phyloP scores from a whole-genome alignment of 2,113 vertebrate genomes.

The Brevimyrus niger region DNA sequence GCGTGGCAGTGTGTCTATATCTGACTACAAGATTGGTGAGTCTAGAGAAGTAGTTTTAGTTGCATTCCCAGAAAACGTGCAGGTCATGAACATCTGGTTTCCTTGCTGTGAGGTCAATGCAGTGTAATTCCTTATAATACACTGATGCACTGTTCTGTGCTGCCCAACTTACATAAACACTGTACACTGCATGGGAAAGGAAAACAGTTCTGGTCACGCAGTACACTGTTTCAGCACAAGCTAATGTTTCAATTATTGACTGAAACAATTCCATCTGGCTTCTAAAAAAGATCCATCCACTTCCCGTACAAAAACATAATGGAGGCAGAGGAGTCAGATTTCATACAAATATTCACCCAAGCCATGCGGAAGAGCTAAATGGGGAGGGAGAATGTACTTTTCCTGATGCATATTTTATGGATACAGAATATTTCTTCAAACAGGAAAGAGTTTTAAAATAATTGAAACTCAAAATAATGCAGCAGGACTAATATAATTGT shows the following conservation, averaged over 20 bases:
- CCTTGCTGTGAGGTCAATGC: background rate
- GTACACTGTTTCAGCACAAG: background rate
- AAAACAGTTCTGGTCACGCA: background rate
- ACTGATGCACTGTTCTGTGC: background rate
- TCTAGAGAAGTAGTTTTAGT: background rate
- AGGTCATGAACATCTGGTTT: background rate
- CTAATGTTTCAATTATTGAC: background rate
- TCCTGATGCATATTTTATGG: background rate
- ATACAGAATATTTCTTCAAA: background rate
- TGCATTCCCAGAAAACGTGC: background rate
- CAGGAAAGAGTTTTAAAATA: background rate
- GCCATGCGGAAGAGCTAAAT: background rate
- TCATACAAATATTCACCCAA: background rate
- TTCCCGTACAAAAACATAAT: background rate
- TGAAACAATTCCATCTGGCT: constrained; percentile 4
- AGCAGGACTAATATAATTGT: background rate
- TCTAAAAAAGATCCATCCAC: background rate
- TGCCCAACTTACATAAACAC: background rate
- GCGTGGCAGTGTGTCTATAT: background rate
- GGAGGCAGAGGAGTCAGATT: background rate
- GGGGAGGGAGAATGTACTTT: background rate
- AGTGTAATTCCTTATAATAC: background rate
- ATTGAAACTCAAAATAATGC: background rate
- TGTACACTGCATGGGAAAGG: background rate
- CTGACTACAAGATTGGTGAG: background rate